These are phyloP conservation scores for Protobothrops mucrosquamatus DNA, from an alignment of 2,113 vertebrate species.

Conservation along the genomic window DNA sequence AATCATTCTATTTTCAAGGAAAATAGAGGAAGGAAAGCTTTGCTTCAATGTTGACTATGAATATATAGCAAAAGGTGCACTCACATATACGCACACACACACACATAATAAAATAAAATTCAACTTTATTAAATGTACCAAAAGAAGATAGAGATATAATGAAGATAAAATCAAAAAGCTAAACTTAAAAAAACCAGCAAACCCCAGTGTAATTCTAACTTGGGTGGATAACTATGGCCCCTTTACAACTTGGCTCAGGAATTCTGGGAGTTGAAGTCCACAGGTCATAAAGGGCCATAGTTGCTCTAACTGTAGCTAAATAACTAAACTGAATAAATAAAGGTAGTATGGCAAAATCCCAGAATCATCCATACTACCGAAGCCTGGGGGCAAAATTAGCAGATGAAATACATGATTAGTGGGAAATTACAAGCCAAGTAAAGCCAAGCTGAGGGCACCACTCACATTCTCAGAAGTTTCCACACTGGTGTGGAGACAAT, in stretches of 20 bases:
- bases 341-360: not conserved
- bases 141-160: not conserved
- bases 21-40: not conserved
- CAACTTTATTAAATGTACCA: not conserved
- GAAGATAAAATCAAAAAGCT: not conserved
- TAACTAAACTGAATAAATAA: not conserved
- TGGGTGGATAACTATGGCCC: not conserved
- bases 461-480: not conserved
- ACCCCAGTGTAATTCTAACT: not conserved
- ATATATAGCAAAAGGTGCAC: not conserved
- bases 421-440: not conserved
- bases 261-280: not conserved
- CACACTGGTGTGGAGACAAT: not conserved
- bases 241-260: not conserved
- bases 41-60: not conserved
- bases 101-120: not conserved
- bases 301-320: not conserved
- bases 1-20: not conserved
- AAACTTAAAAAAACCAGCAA: not conserved
- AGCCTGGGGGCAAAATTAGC: not conserved
- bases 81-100: no score
- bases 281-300: not conserved
- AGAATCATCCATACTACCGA: not conserved
- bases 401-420: not conserved
- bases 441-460: not conserved